phyloP scores from a whole-genome alignment of 2,113 vertebrate species.

The Pantherophis guttatus region DNA sequence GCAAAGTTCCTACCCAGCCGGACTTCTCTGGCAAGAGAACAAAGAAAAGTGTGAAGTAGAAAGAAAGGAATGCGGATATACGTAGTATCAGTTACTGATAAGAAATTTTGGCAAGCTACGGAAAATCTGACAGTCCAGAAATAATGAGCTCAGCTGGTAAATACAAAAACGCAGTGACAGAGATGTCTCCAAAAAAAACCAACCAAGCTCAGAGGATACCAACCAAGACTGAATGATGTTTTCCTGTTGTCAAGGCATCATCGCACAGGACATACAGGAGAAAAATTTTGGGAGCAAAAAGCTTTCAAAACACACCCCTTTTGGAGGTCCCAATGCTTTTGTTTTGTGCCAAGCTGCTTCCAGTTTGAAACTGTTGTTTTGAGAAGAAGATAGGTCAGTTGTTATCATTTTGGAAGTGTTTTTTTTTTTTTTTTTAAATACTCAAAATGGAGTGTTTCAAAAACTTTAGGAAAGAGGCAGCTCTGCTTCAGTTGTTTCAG shows the following conservation, averaged over 20 bases:
- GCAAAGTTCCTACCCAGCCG: too few relatives aligned
- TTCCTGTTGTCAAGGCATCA: neutral
- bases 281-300: neutral
- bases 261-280: neutral
- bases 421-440: neutral
- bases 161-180: too few relatives aligned
- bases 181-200: too few relatives aligned
- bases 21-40: too few relatives aligned
- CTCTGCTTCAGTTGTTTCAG: neutral
- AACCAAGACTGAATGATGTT: neutral
- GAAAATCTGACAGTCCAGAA: too few relatives aligned
- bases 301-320: neutral
- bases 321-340: neutral
- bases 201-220: neutral
- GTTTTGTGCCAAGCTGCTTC: neutral
- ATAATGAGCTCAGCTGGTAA: too few relatives aligned
- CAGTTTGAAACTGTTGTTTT: neutral
- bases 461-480: neutral
- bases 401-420: neutral
- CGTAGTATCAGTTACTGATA: too few relatives aligned
- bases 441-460: neutral
- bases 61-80: too few relatives aligned
- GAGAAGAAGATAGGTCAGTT: neutral
- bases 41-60: too few relatives aligned
- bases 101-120: too few relatives aligned